A percentile compares a stretch with the other conserved stretches of the same genome.
Evolutionary conservation across 2,888 invertebrate genomes (phyloP).

Genomic region (Drosophila trichaetosa): DNA sequence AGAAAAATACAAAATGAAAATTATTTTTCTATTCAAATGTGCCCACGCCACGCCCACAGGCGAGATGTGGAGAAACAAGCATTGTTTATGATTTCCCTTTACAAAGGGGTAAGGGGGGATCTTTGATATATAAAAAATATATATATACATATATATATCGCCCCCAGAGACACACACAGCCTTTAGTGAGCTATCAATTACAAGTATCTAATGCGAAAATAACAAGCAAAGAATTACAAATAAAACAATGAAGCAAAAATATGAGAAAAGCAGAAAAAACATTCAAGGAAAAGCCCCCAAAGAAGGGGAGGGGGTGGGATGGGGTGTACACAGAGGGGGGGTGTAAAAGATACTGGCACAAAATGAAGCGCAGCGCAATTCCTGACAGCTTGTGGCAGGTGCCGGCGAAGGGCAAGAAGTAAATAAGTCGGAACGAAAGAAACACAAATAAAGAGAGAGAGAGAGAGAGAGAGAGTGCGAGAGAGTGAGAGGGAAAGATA

Average conservation of each 20-base stretch:
- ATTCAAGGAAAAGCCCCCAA: conserved; percentile 23
- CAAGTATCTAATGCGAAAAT: conserved; percentile 76
- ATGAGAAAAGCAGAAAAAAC: conserved; percentile 17
- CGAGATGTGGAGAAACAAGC: conserved; percentile 4
- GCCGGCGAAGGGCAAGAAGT: conserved; percentile 18
- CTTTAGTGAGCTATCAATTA: conserved; percentile 70
- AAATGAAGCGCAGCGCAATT: conserved; percentile 59
- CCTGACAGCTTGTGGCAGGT: conserved; percentile 53
- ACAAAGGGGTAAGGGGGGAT: not conserved
- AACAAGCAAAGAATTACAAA: conserved; percentile 64
- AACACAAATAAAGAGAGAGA: not conserved
- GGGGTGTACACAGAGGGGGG: not conserved
- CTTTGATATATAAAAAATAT: not conserved
- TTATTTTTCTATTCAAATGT: conserved; percentile 58
- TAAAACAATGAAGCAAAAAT: conserved; percentile 47
- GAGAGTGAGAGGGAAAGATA: not conserved
- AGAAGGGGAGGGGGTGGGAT: no score
- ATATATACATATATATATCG: not conserved
- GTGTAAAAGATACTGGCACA: conserved; percentile 39
- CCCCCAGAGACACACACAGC: conserved; percentile 1
- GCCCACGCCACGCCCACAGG: conserved; percentile 41
- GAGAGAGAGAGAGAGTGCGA: not conserved
- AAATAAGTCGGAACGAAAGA: conserved; percentile 1
- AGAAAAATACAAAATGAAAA: conserved; percentile 41
- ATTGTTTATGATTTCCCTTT: conserved; percentile 41